phyloP scores from a whole-genome alignment of 1,140 invertebrate genomes.

The Berghia stephanieae region DNA sequence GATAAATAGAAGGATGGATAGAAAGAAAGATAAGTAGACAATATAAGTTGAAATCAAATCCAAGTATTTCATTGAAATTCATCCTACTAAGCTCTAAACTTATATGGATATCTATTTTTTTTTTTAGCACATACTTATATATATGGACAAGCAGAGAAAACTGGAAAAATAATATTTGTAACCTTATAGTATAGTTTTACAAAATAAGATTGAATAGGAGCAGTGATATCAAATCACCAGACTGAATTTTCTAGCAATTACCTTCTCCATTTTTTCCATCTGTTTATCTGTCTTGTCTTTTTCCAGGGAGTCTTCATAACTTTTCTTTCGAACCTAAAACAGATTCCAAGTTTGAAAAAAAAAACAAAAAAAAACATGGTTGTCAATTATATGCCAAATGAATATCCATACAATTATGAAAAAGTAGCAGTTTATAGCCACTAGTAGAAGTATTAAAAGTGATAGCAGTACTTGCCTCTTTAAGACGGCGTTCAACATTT shows the following conservation, averaged over 20 bases:
- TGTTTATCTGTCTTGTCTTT: slow-evolving; percentile 81
- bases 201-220: not conserved
- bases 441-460: slow-evolving; percentile 8
- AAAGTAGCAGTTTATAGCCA: not conserved
- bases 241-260: slow-evolving; percentile 56
- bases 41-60: no score
- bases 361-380: not conserved
- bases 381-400: not conserved
- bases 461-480: slow-evolving; percentile 73
- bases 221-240: no score
- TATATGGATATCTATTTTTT: not conserved
- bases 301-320: slow-evolving; percentile 80
- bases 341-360: not conserved
- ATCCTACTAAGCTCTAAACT: not conserved
- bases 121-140: not conserved
- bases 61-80: no score
- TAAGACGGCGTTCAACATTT: slow-evolving; percentile 81
- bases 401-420: not conserved
- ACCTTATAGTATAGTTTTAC: not conserved
- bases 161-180: not conserved
- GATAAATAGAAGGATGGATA: no score
- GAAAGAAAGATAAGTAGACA: no score
- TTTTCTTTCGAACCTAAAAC: slow-evolving; percentile 75
- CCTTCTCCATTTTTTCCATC: slow-evolving; percentile 88
- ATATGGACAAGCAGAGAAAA: not conserved